Evolutionary conservation across 2,797 vertebrate species (phyloP), one percentile per base, ranked within the genome.

Genomic region (Peromyscus melanophrys): DNA sequence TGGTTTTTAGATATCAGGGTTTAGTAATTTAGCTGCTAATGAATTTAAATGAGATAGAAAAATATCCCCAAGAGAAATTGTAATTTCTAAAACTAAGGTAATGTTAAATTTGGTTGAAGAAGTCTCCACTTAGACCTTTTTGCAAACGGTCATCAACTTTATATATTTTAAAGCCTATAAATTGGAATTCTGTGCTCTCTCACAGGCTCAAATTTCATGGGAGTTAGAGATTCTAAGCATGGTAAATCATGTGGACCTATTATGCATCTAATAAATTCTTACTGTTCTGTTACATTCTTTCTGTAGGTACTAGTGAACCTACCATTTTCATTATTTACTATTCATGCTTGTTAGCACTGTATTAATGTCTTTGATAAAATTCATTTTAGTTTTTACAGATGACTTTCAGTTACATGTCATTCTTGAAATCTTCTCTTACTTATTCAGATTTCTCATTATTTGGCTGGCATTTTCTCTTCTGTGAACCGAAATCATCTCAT

Each of bases 381-480:
- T 57, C 34, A 78, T 63, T 94, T 85, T 65, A 5, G 43, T 88
- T 97, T 93, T 92, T 96, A 61, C 49, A 77, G 75, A 83, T 63
- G 78, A 93, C 63, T 97, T 97, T 95, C n/a, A 94, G 46, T 95
- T 87, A 87, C n/a, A 77, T 96, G 91, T 92, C 84, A 93, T 34
- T 96, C 96, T 96, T 96, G 59, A 96, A 88, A 93, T 86, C 34
- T 10, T 98, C 61, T 96, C 61, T 40, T 94, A 37, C 40, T 94
- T 67, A 88, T 88, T 97, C 82, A 92, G 61, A 96, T 96, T 88
- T 96, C 57, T 96, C 86, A 94, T 94, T 97, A 97, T 91, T 97
- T 97, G 90, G 92, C 96, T 96, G 95, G 84, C 90, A 96, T 97
- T 95, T 95, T 96, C 57, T 97, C 89, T 91, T 96, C 86, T 91